phyloP scores from a whole-genome alignment of 2,888 invertebrate species.

The Cerastis rubricosa region DNA sequence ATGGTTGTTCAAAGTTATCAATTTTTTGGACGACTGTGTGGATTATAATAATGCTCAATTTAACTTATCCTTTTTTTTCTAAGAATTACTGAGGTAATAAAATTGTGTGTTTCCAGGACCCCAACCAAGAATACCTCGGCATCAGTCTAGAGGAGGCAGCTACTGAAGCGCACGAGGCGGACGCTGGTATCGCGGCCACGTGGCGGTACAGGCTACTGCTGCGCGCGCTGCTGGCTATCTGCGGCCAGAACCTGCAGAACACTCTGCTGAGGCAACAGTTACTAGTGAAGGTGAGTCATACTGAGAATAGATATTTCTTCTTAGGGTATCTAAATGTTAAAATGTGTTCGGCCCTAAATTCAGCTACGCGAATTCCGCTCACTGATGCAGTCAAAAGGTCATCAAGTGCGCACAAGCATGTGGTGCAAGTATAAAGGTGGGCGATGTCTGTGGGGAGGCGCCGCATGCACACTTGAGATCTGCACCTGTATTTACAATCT shows the following conservation, averaged over 20 bases:
- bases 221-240: conserved; percentile 95
- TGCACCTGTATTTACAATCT: no score
- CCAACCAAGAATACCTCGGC: conserved; percentile 87
- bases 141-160: conserved; percentile 84
- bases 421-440: no score
- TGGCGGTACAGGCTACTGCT: conserved; percentile 96
- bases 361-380: no score
- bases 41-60: background rate
- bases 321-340: no score
- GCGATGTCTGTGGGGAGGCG: no score
- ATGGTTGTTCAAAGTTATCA: background rate
- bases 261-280: conserved; percentile 96
- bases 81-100: no score
- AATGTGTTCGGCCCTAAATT: no score
- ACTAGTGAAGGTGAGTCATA: conserved; percentile 93
- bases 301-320: no score
- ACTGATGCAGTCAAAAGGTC: no score
- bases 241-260: conserved; percentile 95
- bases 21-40: background rate
- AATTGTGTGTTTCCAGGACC: conserved; percentile 71
- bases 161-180: conserved; percentile 80
- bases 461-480: no score
- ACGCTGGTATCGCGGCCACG: conserved; percentile 92
- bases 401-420: no score
- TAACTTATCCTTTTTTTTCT: no score